These are phyloP conservation scores for Diabrotica virgifera DNA, from an alignment of 1,140 invertebrate genomes.

Conservation along the genomic window DNA sequence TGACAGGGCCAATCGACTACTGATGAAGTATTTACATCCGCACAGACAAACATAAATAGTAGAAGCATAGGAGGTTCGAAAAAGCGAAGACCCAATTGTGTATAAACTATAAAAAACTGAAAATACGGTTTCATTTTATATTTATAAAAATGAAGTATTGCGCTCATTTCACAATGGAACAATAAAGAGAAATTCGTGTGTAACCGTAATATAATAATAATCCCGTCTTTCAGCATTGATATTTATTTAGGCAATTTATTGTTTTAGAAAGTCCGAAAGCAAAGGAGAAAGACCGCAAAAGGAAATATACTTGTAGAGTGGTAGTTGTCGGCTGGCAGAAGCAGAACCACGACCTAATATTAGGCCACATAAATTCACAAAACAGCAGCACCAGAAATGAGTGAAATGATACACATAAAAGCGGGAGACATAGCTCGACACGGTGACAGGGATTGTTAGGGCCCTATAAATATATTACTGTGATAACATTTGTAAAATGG, in stretches of 20 bases:
- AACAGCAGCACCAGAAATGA: slow-evolving; percentile 43
- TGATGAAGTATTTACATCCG: too few species aligned
- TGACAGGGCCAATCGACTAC: too few species aligned
- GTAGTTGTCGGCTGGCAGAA: slow-evolving; percentile 33
- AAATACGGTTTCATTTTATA: too few species aligned
- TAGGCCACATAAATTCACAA: slow-evolving; percentile 47
- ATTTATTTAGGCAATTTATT: slow-evolving; percentile 37
- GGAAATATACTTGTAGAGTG: slow-evolving; percentile 31
- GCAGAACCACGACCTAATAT: slow-evolving; percentile 43
- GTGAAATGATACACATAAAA: slow-evolving; percentile 35
- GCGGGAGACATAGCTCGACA: slow-evolving; percentile 27
- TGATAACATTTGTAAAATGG: slow-evolving; percentile 35
- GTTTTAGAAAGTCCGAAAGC: slow-evolving; percentile 23
- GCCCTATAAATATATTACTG: slow-evolving; percentile 37
- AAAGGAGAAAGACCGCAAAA: slow-evolving; percentile 21
- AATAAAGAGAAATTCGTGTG: background rate
- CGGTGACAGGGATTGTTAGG: slow-evolving; percentile 21
- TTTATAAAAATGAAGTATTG: slow-evolving; percentile 8
- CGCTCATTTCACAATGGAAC: background rate
- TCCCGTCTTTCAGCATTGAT: slow-evolving; percentile 31
- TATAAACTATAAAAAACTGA: too few species aligned
- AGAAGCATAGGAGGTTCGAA: too few species aligned
- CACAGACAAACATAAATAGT: too few species aligned
- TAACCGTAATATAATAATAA: slow-evolving; percentile 30
- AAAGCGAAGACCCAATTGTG: too few species aligned